phyloP scores from a whole-genome alignment of 1,140 invertebrate species.

The Solen grandis region DNA sequence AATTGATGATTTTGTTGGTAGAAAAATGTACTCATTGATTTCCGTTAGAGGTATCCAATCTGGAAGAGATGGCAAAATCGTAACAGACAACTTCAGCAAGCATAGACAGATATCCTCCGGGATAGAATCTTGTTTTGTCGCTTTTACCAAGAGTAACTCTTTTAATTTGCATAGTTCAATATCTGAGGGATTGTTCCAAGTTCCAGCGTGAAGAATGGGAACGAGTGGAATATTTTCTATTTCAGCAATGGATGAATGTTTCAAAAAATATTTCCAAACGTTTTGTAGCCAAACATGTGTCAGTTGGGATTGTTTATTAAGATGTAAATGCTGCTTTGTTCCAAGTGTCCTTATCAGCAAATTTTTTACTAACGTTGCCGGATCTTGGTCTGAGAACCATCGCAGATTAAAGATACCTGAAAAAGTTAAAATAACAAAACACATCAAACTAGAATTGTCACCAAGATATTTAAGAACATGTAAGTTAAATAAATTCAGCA shows the following conservation, averaged over 20 bases:
- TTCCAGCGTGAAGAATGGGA: background rate
- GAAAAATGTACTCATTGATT: background rate
- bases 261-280: slow-evolving; percentile 10
- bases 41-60: background rate
- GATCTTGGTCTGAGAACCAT: no score
- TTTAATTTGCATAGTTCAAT: background rate
- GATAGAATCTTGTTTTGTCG: background rate
- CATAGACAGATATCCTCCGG: background rate
- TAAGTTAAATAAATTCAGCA: no score
- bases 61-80: background rate
- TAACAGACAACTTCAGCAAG: background rate
- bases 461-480: no score
- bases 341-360: no score
- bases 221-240: background rate
- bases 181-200: background rate
- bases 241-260: background rate
- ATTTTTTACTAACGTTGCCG: no score
- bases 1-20: background rate
- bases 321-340: background rate
- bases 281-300: background rate
- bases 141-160: slow-evolving; percentile 1
- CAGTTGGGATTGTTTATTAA: background rate
- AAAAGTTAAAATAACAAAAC: no score
- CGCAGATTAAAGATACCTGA: slow-evolving; percentile 4
- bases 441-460: no score